Evolutionary conservation across 2,113 vertebrate genomes (phyloP).

Genomic region (Antigone vipio): DNA sequence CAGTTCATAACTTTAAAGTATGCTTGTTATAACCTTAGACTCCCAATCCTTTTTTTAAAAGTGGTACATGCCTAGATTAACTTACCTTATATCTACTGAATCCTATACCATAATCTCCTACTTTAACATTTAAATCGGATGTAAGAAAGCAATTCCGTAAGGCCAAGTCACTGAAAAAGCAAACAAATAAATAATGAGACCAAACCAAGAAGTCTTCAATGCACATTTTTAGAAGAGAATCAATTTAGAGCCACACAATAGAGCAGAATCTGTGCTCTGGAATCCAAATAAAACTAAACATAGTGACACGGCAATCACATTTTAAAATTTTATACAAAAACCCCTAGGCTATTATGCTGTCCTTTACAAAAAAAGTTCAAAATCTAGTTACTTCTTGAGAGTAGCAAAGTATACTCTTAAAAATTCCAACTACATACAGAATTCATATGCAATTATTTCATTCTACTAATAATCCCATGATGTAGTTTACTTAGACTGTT

Average conservation of each 20-base stretch:
- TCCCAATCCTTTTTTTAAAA: not conserved
- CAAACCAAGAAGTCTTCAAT: not conserved
- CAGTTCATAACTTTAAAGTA: not conserved
- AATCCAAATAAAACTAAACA: not conserved
- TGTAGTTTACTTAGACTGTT: not conserved
- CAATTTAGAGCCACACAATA: not conserved
- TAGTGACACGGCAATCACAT: not conserved
- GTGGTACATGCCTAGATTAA: not conserved
- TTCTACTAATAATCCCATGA: not conserved
- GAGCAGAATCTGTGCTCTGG: not conserved
- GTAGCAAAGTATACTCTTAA: not conserved
- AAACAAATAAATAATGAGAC: not conserved
- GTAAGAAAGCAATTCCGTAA: constrained; percentile 95
- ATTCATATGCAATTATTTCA: not conserved
- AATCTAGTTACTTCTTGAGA: not conserved
- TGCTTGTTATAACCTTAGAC: not conserved
- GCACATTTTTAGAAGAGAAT: not conserved
- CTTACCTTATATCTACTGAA: constrained; percentile 92
- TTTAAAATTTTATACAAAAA: not conserved
- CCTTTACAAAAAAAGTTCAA: not conserved
- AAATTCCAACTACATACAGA: not conserved
- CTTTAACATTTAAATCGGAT: constrained; percentile 93
- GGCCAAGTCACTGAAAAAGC: constrained; percentile 85
- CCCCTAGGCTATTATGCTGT: not conserved
- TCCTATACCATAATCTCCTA: constrained; percentile 95